Percentiles rank a stretch among this genome's conserved stretches.
Conservation (phyloP, 2,888 invertebrate genomes). For the Thereva unica region DNA sequence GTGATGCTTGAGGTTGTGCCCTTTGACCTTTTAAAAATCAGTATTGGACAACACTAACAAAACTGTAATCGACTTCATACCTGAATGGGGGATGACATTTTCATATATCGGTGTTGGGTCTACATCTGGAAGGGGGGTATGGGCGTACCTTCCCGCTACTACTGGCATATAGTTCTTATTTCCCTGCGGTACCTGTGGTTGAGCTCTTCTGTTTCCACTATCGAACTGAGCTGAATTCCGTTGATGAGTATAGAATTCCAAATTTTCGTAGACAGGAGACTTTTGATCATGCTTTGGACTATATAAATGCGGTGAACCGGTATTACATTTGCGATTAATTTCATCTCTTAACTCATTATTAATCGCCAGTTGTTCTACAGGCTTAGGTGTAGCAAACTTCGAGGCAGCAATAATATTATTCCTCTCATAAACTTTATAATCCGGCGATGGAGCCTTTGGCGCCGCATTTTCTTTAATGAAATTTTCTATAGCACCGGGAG, state of each 20-base stretch:
- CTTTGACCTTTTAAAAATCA: constrained; percentile 53
- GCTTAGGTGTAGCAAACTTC: constrained; percentile 77
- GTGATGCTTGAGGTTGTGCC: constrained; percentile 58
- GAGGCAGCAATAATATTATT: constrained; percentile 76
- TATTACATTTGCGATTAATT: constrained; percentile 47
- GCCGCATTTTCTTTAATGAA: constrained; percentile 64
- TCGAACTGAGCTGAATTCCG: constrained; percentile 60
- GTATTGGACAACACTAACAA: background rate
- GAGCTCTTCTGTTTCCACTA: constrained; percentile 72
- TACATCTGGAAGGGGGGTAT: constrained; percentile 62
- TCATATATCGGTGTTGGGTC: constrained; percentile 67
- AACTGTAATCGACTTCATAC: constrained; percentile 44
- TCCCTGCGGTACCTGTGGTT: constrained; percentile 77
- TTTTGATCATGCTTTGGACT: constrained; percentile 20
- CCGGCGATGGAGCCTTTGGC: constrained; percentile 45
- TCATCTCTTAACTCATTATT: constrained; percentile 46
- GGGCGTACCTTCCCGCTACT: constrained; percentile 51
- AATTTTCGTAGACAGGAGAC: constrained; percentile 78
- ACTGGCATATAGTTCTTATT: constrained; percentile 51
- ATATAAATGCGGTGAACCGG: constrained; percentile 53
- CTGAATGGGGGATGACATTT: constrained; percentile 64
- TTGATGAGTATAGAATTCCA: constrained; percentile 74
- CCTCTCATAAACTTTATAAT: constrained; percentile 69
- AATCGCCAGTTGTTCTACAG: constrained; percentile 58
- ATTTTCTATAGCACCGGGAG: constrained; percentile 69